Conservation (phyloP, 2,113 vertebrate genomes). For the Syrrhaptes paradoxus region DNA sequence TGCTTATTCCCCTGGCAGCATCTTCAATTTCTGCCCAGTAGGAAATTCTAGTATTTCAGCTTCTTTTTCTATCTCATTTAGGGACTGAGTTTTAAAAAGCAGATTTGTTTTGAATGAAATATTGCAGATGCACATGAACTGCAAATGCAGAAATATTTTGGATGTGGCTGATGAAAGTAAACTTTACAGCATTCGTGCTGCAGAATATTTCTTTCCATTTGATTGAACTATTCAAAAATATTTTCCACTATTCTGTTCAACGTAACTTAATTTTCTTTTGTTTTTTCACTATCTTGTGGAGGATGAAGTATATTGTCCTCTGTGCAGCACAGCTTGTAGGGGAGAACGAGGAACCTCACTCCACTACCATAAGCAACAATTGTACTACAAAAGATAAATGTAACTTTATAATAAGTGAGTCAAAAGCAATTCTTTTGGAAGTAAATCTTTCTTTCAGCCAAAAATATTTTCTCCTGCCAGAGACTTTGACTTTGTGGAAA, state of each 20-base stretch:
- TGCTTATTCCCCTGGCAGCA: not conserved
- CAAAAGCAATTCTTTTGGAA: not conserved
- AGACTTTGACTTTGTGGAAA: not conserved
- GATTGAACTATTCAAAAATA: not conserved
- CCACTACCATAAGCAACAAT: not conserved
- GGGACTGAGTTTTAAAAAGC: not conserved
- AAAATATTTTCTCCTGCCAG: not conserved
- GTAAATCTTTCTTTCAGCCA: not conserved
- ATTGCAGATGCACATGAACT: not conserved
- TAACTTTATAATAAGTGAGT: not conserved
- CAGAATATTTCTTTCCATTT: not conserved
- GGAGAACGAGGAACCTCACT: not conserved
- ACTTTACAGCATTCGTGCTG: not conserved
- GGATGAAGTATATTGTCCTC: not conserved
- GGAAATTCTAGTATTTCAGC: not conserved
- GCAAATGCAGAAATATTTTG: not conserved
- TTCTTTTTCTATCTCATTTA: not conserved
- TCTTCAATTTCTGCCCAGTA: not conserved
- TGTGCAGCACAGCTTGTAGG: not conserved
- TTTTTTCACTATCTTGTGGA: not conserved
- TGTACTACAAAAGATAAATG: not conserved
- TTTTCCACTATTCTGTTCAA: not conserved
- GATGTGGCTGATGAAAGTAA: not conserved
- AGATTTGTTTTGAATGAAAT: not conserved
- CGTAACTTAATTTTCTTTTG: not conserved